phyloP scores from a whole-genome alignment of 1,140 invertebrate genomes.

The Lepidurus arcticus region DNA sequence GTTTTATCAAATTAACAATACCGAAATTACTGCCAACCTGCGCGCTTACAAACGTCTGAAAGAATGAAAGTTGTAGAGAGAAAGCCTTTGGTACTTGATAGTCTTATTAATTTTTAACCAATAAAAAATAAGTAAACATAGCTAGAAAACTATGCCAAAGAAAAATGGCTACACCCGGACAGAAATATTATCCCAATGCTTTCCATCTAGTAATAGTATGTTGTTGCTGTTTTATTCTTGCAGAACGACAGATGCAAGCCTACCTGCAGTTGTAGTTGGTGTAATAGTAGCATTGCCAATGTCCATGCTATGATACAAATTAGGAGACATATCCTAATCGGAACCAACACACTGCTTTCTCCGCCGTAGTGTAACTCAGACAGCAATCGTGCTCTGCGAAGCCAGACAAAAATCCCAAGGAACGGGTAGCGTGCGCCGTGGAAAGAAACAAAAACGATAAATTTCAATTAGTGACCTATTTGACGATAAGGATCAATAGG shows the following conservation, averaged over 20 bases:
- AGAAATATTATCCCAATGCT: no score
- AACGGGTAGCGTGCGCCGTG: not conserved
- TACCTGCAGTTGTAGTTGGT: not conserved
- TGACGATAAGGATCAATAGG: no score
- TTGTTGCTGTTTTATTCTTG: not conserved
- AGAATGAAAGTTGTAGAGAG: no score
- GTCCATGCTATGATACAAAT: conserved; percentile 7
- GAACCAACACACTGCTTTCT: not conserved
- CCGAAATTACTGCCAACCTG: no score
- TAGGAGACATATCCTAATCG: conserved; percentile 15
- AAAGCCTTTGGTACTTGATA: no score
- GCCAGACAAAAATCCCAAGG: not conserved
- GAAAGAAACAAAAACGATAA: not conserved
- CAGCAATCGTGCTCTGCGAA: not conserved
- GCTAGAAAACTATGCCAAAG: no score
- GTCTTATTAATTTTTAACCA: no score
- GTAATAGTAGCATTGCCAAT: not conserved
- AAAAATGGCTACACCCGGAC: no score
- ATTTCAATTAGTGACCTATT: not conserved
- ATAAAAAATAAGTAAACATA: no score
- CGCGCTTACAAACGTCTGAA: no score
- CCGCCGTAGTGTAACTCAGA: not conserved
- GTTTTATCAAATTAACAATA: no score
- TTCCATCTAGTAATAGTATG: not conserved
- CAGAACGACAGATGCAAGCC: not conserved